Base-by-base conservation (phyloP, 1,140 invertebrate species). In the Zaprionus nigranus region DNA sequence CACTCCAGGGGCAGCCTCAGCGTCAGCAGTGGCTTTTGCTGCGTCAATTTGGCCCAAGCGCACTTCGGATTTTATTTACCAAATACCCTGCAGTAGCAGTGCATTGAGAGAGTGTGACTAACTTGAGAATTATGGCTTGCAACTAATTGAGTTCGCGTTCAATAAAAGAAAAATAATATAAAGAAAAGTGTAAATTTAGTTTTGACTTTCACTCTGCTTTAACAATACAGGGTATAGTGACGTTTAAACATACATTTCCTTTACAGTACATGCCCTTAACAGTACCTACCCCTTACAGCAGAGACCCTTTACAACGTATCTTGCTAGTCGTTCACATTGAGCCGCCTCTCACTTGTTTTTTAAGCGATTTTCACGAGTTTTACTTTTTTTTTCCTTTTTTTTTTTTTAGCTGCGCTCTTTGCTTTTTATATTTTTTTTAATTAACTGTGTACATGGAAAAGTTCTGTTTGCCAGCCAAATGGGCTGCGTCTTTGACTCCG, bases 381-480 rank as follows among this genome's bases (percentile, higher is more conserved):
- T 64, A 11, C 28, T 40, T 61, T 53, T 73, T 15, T 30, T 30
- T 30, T 28, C 1, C 0, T 5, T 15, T 30, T 26, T 61, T 49
- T 38, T 36, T 70, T 70, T 59, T 46, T 17, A 2, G 6, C 7
- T 73, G 30, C 28, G 49, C 49, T 51, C 7, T 65, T 43, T 1
- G 28, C 12, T 11, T 12, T 36, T 57, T 49, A 38, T 38, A 46
- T 38, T 78, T 72, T 82, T 87, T 88, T 88, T 84, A 88, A 90
- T 88, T 90, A 88, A 79, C 84, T 76, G 78, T 84, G 68, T 86
- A 84, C 82, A 84, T 79, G 81, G 67, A 54, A 81, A 84, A 75
- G 68, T 81, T 84, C 64, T 87, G 78, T 88, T 81, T 78, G 64
- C 79, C 61, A 51, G 75, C 67, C 57, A 73, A 77, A 75, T 75